Evolutionary conservation across 1,140 invertebrate species (phyloP).

Genomic region (Mesaphorura yosii): DNA sequence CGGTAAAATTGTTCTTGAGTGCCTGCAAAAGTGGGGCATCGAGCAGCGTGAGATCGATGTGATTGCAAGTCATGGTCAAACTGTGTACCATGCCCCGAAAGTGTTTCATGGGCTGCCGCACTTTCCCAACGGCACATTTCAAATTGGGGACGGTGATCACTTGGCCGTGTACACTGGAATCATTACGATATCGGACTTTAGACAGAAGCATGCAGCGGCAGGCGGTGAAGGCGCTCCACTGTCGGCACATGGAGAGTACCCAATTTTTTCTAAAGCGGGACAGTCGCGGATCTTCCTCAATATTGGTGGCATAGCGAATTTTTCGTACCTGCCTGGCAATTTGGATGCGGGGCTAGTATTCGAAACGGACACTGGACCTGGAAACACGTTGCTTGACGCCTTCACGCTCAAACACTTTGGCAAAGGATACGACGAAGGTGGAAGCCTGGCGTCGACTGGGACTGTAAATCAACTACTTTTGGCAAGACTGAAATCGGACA

Average conservation of each 20-base stretch:
- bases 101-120: not conserved
- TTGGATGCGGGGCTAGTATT: not conserved
- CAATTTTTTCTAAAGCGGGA: constrained; percentile 14
- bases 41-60: constrained; percentile 1
- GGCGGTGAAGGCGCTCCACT: constrained; percentile 21
- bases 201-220: constrained; percentile 14
- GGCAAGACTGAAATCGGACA: not conserved
- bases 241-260: constrained; percentile 10
- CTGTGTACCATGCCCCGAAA: constrained; percentile 16
- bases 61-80: constrained; percentile 21
- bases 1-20: constrained; percentile 11
- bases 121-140: constrained; percentile 10
- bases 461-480: constrained; percentile 5
- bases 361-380: constrained; percentile 14
- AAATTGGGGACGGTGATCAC: constrained; percentile 19
- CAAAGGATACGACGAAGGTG: constrained; percentile 8
- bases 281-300: constrained; percentile 16
- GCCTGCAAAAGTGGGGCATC: constrained; percentile 7
- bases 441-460: constrained; percentile 8
- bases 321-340: constrained; percentile 7
- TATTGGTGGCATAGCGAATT: constrained; percentile 21
- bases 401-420: constrained; percentile 1
- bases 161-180: constrained; percentile 14
- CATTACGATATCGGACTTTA: constrained; percentile 16
- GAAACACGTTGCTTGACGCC: constrained; percentile 18